These are phyloP conservation scores for Euura lappo DNA, from an alignment of 1,140 invertebrate genomes.

Conservation along the genomic window DNA sequence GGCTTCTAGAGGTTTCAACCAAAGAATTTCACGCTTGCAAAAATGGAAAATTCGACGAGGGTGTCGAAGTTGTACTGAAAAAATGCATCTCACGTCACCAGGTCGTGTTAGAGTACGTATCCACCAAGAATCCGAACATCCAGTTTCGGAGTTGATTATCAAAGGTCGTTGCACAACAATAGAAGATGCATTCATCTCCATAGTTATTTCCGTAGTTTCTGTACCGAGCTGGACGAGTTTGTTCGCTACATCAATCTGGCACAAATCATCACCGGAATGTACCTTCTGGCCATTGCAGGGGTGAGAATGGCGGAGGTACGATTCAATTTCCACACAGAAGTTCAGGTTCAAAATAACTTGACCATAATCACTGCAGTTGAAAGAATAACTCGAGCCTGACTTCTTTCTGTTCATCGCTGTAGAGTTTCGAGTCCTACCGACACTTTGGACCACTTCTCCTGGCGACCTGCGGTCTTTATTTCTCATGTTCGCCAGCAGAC, in stretches of 20 bases:
- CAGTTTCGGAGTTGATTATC: no score
- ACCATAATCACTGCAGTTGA: no score
- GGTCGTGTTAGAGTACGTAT: not conserved
- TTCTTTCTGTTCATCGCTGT: not conserved
- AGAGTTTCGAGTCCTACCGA: not conserved
- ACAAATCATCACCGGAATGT: not conserved
- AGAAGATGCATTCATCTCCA: not conserved
- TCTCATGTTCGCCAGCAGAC: not conserved
- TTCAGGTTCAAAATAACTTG: not conserved
- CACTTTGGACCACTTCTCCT: not conserved
- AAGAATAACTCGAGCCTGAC: not conserved
- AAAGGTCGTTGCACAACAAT: no score
- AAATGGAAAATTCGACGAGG: not conserved
- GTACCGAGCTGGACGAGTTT: not conserved
- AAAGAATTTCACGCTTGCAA: not conserved
- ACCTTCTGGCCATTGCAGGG: not conserved
- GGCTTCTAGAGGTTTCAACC: not conserved
- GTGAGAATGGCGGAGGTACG: not conserved
- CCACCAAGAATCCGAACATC: not conserved
- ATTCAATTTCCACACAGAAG: not conserved
- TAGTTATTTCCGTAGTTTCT: not conserved
- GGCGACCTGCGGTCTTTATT: not conserved
- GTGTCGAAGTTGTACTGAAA: not conserved
- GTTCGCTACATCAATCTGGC: not conserved
- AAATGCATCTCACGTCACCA: not conserved